Conservation (phyloP, 2,797 vertebrate species). For the Rhynchonycteris naso region DNA sequence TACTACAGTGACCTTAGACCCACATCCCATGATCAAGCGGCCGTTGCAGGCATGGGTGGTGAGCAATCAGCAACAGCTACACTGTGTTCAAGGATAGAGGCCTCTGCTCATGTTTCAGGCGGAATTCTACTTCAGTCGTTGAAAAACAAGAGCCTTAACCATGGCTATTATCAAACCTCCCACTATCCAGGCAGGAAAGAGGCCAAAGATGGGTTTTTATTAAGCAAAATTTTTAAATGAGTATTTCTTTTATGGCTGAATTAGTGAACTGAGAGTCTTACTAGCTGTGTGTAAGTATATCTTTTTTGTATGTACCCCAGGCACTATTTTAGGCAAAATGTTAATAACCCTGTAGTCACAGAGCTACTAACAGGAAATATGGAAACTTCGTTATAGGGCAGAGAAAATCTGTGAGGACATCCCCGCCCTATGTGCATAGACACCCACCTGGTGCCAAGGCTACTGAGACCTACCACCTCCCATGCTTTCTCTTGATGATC, state of each 20-base stretch:
- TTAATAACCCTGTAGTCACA: neutral
- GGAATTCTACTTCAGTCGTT: neutral
- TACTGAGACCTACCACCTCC: neutral
- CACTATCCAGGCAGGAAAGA: neutral
- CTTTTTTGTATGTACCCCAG: neutral
- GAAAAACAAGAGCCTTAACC: neutral
- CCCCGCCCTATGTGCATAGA: neutral
- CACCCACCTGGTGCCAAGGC: neutral
- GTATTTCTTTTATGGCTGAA: neutral
- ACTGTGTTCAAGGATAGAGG: neutral
- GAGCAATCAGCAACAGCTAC: neutral
- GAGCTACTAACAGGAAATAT: neutral
- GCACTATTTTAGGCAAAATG: neutral
- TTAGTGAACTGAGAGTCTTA: conserved; percentile 27
- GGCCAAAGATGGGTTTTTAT: neutral
- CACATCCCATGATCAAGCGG: neutral
- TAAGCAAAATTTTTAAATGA: neutral
- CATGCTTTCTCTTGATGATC: neutral
- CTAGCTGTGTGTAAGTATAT: neutral
- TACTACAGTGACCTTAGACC: neutral
- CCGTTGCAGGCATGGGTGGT: neutral
- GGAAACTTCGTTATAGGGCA: neutral
- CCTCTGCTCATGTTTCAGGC: neutral
- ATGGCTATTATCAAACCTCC: neutral
- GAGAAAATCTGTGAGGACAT: neutral